Base-by-base conservation (phyloP, 2,113 vertebrate genomes). In the Casuarius casuarius region DNA sequence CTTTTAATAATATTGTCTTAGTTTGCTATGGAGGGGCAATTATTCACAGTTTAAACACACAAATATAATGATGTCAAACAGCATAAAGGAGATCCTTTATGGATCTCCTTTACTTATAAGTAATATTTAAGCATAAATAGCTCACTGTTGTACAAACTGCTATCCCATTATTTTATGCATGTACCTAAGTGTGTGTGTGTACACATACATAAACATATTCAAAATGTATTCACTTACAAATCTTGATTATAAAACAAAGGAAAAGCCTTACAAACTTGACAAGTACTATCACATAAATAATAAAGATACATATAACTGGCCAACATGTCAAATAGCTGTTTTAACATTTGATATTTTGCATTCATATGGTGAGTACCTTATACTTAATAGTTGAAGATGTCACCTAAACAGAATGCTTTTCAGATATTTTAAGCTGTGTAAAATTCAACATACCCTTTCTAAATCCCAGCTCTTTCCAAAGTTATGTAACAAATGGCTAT, bases 331-430 rank as follows among this genome's bases (percentile, higher is more conserved):
- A 96, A 91, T 40, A 89, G 33, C 71, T 91, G 59, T 66, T 63
- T 91, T 79, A 85, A 58, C 17, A n/a, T 73, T 88, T 94, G 83
- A 63, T 81, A 49, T 83, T 74, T 87, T 46, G 29, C 58, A 87
- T 51, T 70, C 11, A 61, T 35, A 78, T 25, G 51, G 63, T 23
- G 54, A 77, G 16, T 72, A 82, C 54, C 78, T 84, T 70, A 31
- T 66, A 91, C 49, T 70, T 85, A 84, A 65, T 21, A 84, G 87
- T 49, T 78, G 68, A 78, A 92, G 42, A 87, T 51, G 62, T 72
- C 74, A 87, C 44, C 74, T 73, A 87, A 92, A 76, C 62, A 68
- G 82, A 94, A 92, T 28, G 62, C 49, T 90, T 31, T 86, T 80
- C 59, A 90, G 72, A 49, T 87, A 85, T 88, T 90, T 93, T 88